Percentiles rank a stretch among this genome's conserved stretches.
Conservation (phyloP, 2,113 vertebrate species). For the Nothoprocta pentlandii region DNA sequence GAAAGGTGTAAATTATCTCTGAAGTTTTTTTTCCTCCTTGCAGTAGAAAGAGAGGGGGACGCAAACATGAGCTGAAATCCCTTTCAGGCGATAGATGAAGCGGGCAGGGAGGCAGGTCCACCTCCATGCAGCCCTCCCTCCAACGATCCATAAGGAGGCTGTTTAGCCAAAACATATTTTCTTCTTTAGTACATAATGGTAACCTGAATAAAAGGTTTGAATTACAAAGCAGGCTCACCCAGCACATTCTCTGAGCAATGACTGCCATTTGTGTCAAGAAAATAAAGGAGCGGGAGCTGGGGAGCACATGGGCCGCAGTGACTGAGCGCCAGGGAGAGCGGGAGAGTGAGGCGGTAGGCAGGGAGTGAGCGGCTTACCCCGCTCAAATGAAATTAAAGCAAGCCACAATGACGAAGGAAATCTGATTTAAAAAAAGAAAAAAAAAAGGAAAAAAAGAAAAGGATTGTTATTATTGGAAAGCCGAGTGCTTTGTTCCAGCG, state of each 20-base stretch:
- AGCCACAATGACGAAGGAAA: slow-evolving; percentile 40
- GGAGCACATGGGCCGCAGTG: slow-evolving; percentile 35
- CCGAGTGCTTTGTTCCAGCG: slow-evolving; percentile 53
- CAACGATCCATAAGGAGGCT: slow-evolving; percentile 58
- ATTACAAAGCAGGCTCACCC: slow-evolving; percentile 81
- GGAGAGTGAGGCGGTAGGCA: background rate
- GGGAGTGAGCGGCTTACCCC: slow-evolving; percentile 27
- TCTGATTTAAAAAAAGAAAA: slow-evolving; percentile 51
- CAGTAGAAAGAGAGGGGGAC: background rate
- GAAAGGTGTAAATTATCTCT: background rate
- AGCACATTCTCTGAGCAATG: slow-evolving; percentile 77
- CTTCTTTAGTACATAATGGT: slow-evolving; percentile 76
- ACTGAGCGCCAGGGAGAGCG: background rate
- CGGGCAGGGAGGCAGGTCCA: slow-evolving; percentile 1
- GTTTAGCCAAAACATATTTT: slow-evolving; percentile 80
- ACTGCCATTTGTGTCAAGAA: slow-evolving; percentile 83
- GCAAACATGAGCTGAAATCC: slow-evolving; percentile 32
- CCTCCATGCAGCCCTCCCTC: background rate
- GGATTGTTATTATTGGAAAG: slow-evolving; percentile 62
- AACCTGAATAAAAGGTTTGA: slow-evolving; percentile 83
- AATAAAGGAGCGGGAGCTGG: slow-evolving; percentile 72
- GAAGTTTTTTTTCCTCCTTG: background rate
- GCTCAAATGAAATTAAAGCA: slow-evolving; percentile 48
- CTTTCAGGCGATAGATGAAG: slow-evolving; percentile 18
- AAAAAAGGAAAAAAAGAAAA: background rate